Percentiles rank a stretch among this genome's conserved stretches.
These are phyloP conservation scores for Crotalus tigris DNA, from an alignment of 2,113 vertebrate species.

Conservation along the genomic window DNA sequence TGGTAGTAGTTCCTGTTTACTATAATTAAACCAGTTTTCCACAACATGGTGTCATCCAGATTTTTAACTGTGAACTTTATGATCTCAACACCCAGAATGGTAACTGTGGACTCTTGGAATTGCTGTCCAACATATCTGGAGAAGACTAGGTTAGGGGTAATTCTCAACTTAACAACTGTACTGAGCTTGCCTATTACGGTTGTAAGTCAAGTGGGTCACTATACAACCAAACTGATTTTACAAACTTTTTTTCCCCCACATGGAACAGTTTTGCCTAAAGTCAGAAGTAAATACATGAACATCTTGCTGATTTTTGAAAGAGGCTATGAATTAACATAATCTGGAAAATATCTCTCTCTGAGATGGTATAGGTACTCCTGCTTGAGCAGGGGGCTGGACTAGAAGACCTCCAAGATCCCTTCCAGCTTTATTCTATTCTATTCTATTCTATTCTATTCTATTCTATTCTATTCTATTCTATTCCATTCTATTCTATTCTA, in stretches of 20 bases:
- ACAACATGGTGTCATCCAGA: background rate
- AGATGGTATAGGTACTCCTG: background rate
- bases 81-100: background rate
- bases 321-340: conserved; percentile 22
- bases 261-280: background rate
- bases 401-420: too few species aligned
- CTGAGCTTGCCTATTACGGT: too few species aligned
- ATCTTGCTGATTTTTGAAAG: background rate
- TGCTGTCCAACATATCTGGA: background rate
- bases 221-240: too few species aligned
- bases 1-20: background rate
- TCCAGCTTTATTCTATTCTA: too few species aligned
- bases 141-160: background rate
- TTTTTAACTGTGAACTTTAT: background rate
- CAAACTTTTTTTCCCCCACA: accelerated
- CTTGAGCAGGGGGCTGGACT: too few species aligned
- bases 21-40: background rate
- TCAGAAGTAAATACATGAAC: background rate
- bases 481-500: too few species aligned
- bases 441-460: too few species aligned
- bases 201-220: too few species aligned
- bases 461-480: too few species aligned
- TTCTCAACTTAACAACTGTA: too few species aligned
- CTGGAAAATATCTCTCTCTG: background rate
- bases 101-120: background rate